Evolutionary conservation across 2,888 invertebrate genomes (phyloP).

Genomic region (Mythimna impura): DNA sequence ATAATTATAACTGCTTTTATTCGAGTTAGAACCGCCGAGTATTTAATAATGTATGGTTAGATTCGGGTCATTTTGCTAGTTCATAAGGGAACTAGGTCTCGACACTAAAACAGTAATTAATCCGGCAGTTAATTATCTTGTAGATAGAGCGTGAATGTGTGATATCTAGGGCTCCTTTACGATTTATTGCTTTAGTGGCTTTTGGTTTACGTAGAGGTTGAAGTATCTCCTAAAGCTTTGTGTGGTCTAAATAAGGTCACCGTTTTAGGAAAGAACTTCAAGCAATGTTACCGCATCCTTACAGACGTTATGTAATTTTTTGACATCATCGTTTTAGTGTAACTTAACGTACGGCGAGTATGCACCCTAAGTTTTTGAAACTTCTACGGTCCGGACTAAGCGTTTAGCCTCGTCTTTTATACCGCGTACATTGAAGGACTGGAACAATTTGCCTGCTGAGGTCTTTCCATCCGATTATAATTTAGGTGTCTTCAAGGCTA

Average conservation of each 20-base stretch:
- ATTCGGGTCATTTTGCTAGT: conserved; percentile 22
- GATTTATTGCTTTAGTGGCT: conserved; percentile 34
- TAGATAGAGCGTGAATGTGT: conserved; percentile 37
- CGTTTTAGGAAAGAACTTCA: not conserved
- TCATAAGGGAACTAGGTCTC: conserved; percentile 31
- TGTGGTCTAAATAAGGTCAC: not conserved
- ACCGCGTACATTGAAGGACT: no score
- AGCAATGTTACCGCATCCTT: not conserved
- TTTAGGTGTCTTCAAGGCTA: no score
- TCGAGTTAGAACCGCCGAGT: not conserved
- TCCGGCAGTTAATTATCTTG: conserved; percentile 32
- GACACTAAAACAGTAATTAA: conserved; percentile 42
- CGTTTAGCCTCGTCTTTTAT: no score
- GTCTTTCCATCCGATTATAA: no score
- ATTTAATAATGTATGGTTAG: not conserved
- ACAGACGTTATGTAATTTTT: not conserved
- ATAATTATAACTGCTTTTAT: conserved; percentile 4
- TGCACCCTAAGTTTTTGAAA: no score
- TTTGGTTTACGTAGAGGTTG: not conserved
- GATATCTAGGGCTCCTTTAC: conserved; percentile 26
- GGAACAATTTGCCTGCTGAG: no score
- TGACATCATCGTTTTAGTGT: not conserved
- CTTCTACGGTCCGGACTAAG: no score
- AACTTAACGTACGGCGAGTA: no score
- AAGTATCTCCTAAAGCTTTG: not conserved